Conservation (phyloP, 2,113 vertebrate species). For the Heterocephalus glaber region DNA sequence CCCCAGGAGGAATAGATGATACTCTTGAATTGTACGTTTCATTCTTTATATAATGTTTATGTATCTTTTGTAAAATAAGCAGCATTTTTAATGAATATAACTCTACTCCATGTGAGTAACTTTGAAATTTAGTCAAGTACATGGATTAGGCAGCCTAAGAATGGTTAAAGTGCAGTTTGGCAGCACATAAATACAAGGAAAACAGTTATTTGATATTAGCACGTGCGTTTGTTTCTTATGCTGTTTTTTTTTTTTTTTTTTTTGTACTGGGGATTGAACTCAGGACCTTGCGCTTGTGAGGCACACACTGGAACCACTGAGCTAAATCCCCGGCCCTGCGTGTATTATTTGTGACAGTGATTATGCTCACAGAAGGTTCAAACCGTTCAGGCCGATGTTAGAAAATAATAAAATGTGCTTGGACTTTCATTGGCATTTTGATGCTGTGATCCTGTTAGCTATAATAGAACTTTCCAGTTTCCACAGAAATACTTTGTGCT, state of each 20-base stretch:
- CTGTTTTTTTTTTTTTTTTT: too few relatives aligned
- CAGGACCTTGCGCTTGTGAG: too few relatives aligned
- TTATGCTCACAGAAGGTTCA: background rate
- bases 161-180: slow-evolving; percentile 2
- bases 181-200: background rate
- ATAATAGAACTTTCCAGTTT: slow-evolving; percentile 74
- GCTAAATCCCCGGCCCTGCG: too few relatives aligned
- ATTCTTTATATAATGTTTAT: background rate
- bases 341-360: slow-evolving; percentile 43
- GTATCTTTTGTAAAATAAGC: slow-evolving; percentile 32
- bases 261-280: too few relatives aligned
- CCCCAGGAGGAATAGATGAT: background rate
- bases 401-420: slow-evolving; percentile 68
- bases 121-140: slow-evolving; percentile 51
- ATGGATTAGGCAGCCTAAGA: background rate
- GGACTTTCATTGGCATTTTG: slow-evolving; percentile 75
- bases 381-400: slow-evolving; percentile 25
- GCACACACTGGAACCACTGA: too few relatives aligned
- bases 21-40: background rate
- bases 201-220: background rate
- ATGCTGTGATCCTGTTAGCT: slow-evolving; percentile 64
- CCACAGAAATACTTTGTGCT: too few relatives aligned
- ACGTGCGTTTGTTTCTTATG: slow-evolving; percentile 6
- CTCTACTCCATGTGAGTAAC: background rate
- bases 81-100: background rate